Evolutionary conservation across 2,888 invertebrate genomes (phyloP).

Genomic region (Argyresthia goedartella): DNA sequence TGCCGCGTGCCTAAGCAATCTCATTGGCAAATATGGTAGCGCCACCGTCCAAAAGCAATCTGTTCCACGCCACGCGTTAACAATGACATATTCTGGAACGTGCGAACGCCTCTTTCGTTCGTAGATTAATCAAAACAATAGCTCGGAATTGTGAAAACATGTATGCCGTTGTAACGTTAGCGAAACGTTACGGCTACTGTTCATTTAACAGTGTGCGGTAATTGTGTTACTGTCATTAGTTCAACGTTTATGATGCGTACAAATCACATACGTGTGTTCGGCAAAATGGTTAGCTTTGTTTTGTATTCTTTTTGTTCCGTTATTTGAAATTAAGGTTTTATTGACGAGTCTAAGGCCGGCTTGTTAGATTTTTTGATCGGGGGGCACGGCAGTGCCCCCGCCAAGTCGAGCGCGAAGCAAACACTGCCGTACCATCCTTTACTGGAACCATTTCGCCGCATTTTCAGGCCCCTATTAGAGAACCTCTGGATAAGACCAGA

Average conservation of each 20-base stretch:
- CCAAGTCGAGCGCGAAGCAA: too few relatives aligned
- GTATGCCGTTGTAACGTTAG: conserved; percentile 31
- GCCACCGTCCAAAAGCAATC: too few relatives aligned
- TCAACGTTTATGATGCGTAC: neutral
- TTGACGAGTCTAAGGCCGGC: too few relatives aligned
- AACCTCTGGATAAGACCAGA: too few relatives aligned
- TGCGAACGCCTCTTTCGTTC: conserved; percentile 44
- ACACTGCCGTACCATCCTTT: too few relatives aligned
- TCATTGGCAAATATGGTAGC: neutral
- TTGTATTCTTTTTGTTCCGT: too few relatives aligned
- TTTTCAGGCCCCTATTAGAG: too few relatives aligned
- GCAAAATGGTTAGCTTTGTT: neutral
- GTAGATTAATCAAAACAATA: conserved; percentile 42
- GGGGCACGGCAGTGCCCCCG: too few relatives aligned
- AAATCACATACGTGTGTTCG: neutral
- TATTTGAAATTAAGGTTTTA: too few relatives aligned
- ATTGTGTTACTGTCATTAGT: conserved; percentile 15
- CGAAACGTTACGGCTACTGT: conserved; percentile 35
- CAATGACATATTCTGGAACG: conserved; percentile 37
- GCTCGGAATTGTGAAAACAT: conserved; percentile 38
- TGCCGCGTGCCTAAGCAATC: neutral
- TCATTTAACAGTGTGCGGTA: conserved; percentile 30
- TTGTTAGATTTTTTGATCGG: too few relatives aligned
- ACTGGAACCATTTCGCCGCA: too few relatives aligned
- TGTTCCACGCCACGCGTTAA: conserved; percentile 15